These are phyloP conservation scores for Chiroxiphia lanceolata DNA, from an alignment of 2,797 vertebrate genomes.

Conservation along the genomic window DNA sequence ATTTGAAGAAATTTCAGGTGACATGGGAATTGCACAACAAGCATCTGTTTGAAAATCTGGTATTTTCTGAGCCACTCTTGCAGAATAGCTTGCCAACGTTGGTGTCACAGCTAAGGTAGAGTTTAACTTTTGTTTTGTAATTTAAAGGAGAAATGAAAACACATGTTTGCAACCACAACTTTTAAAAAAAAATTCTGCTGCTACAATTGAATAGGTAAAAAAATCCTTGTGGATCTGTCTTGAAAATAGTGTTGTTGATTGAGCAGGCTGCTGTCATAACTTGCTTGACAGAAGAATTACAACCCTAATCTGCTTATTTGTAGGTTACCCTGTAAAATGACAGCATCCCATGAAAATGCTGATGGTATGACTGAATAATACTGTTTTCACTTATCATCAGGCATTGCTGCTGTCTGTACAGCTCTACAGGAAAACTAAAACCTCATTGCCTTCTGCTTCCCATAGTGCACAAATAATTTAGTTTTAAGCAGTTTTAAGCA, in stretches of 20 bases:
- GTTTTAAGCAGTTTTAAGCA: not conserved
- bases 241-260: not conserved
- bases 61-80: conserved; percentile 94
- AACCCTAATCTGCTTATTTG: not conserved
- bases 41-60: conserved; percentile 97
- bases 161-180: not conserved
- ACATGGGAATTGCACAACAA: conserved; percentile 99
- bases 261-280: not conserved
- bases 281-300: not conserved
- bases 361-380: not conserved
- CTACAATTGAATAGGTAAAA: not conserved
- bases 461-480: not conserved
- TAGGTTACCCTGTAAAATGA: not conserved
- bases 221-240: not conserved
- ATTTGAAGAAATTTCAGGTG: conserved; percentile 97
- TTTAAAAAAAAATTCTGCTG: not conserved
- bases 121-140: not conserved
- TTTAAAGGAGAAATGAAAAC: not conserved
- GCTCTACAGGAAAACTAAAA: not conserved
- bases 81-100: conserved; percentile 92
- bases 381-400: not conserved
- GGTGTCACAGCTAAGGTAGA: conserved; percentile 92
- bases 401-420: not conserved
- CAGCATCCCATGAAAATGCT: not conserved
- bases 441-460: not conserved